Evolutionary conservation across 2,888 invertebrate genomes (phyloP).

Genomic region (Heteropelma amictum): DNA sequence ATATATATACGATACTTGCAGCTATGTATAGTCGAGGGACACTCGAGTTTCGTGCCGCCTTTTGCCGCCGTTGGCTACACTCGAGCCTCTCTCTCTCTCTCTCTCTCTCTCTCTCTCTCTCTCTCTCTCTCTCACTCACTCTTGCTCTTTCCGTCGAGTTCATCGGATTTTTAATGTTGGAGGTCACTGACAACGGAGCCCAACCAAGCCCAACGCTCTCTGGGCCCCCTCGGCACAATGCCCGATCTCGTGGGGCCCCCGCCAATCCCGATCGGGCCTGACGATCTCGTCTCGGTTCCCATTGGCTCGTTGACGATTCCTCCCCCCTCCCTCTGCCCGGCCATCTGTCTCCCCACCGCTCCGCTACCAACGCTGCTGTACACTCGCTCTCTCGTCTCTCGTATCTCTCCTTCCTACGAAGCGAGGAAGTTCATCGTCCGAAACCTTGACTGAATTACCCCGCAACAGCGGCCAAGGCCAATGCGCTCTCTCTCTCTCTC

Average conservation of each 20-base stretch:
- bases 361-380: conserved; percentile 50
- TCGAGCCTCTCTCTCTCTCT: neutral
- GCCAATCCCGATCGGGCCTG: conserved; percentile 72
- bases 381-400: conserved; percentile 29
- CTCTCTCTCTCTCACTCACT: conserved; percentile 9
- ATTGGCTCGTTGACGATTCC: conserved; percentile 52
- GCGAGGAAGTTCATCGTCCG: conserved; percentile 86
- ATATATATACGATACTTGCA: too few species aligned
- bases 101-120: neutral
- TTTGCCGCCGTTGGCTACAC: conserved; percentile 9
- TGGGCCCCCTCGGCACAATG: conserved; percentile 74
- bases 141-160: conserved; percentile 80
- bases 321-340: conserved; percentile 58
- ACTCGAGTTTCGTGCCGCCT: conserved; percentile 53
- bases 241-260: conserved; percentile 77
- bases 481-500: conserved; percentile 75
- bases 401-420: conserved; percentile 64
- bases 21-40: conserved; percentile 66
- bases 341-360: conserved; percentile 59
- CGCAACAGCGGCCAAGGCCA: conserved; percentile 84
- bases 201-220: conserved; percentile 78
- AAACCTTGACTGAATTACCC: conserved; percentile 93
- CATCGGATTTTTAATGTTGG: conserved; percentile 89
- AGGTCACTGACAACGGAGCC: conserved; percentile 89
- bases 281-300: conserved; percentile 56